Conservation (phyloP, 2,888 invertebrate genomes). For the Scaptomyza parva region DNA sequence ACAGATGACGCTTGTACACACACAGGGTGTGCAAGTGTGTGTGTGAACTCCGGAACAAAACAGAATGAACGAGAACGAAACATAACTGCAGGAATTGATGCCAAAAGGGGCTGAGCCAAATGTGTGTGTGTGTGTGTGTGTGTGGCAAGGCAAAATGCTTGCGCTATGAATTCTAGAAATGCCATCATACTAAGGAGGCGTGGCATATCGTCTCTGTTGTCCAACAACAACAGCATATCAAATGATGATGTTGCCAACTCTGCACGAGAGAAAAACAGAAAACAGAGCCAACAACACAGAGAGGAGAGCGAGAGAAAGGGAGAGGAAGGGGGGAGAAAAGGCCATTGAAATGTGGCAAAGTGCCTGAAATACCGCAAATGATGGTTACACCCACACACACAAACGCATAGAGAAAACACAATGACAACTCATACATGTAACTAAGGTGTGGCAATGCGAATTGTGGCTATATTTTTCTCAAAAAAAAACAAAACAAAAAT, state of each 20-base stretch:
- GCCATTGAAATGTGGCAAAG: slow-evolving; percentile 51
- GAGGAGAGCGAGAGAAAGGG: not conserved
- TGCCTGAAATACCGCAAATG: slow-evolving; percentile 52
- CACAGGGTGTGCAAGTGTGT: not conserved
- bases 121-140: no score
- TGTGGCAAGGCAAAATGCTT: slow-evolving; percentile 62
- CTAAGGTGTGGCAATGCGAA: slow-evolving; percentile 46
- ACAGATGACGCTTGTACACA: slow-evolving; percentile 32
- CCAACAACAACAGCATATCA: slow-evolving; percentile 29
- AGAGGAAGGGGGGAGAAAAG: not conserved
- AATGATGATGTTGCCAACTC: slow-evolving; percentile 54
- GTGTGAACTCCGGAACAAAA: slow-evolving; percentile 5
- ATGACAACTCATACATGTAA: not conserved
- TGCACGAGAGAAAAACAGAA: slow-evolving; percentile 5
- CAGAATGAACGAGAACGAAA: not conserved
- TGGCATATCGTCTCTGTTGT: slow-evolving; percentile 18
- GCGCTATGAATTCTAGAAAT: slow-evolving; percentile 51
- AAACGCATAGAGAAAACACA: not conserved
- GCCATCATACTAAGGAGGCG: slow-evolving; percentile 37
- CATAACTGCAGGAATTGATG: slow-evolving; percentile 35
- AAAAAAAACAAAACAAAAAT: not conserved
- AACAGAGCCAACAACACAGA: not conserved
- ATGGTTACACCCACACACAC: slow-evolving; percentile 17
- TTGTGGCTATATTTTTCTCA: slow-evolving; percentile 18
- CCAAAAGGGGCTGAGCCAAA: slow-evolving; percentile 35